A percentile compares a stretch with the other conserved stretches of the same genome.
phyloP scores from a whole-genome alignment of 2,888 invertebrate species.

The Seira sanloemensis region DNA sequence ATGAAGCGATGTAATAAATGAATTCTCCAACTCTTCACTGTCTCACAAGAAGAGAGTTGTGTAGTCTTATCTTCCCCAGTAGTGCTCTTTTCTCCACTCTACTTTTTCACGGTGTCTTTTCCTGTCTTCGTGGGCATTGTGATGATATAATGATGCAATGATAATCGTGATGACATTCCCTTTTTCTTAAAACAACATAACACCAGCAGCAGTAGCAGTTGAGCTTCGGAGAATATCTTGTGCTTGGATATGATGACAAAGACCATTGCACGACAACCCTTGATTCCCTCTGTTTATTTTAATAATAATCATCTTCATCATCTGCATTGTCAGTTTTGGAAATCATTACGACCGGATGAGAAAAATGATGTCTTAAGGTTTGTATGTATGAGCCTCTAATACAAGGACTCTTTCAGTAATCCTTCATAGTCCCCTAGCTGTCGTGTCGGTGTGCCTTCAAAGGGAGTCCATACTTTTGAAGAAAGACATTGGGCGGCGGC shows the following conservation, averaged over 20 bases:
- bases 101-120: not conserved
- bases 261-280: slow-evolving; percentile 54
- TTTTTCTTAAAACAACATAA: slow-evolving; percentile 20
- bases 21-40: slow-evolving; percentile 3
- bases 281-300: slow-evolving; percentile 53
- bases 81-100: not conserved
- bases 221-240: not conserved
- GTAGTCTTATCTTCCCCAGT: not conserved
- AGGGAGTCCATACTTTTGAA: not conserved
- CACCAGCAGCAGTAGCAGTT: not conserved
- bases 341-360: slow-evolving; percentile 3
- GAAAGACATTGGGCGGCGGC: too few relatives aligned
- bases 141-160: slow-evolving; percentile 43
- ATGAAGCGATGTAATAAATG: slow-evolving; percentile 20
- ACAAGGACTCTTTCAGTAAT: not conserved
- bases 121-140: slow-evolving; percentile 11
- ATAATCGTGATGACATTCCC: slow-evolving; percentile 37
- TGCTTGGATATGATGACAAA: slow-evolving; percentile 33
- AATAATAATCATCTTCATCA: slow-evolving; percentile 49
- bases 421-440: not conserved
- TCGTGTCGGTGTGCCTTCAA: slow-evolving; percentile 38
- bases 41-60: not conserved
- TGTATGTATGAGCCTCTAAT: not conserved
- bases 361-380: not conserved
- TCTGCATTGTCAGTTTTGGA: slow-evolving; percentile 33